Evolutionary conservation across 1,140 invertebrate species (phyloP).

Genomic region (Drosophila athabasca): DNA sequence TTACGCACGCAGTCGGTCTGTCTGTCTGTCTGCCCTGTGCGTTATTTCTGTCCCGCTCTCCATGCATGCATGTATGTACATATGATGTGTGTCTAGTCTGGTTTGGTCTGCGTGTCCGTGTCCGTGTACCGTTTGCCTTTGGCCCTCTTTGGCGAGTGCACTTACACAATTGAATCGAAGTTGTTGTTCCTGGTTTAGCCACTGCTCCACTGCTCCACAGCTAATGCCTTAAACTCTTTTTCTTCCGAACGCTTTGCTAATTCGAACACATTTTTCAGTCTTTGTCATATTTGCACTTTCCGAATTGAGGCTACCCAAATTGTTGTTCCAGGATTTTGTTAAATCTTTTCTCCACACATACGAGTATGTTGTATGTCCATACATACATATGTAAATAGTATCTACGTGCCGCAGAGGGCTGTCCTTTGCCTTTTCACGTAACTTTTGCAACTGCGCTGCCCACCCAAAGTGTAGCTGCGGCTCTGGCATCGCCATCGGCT

Average conservation of each 20-base stretch:
- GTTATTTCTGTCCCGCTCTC: conserved; percentile 26
- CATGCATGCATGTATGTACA: not conserved
- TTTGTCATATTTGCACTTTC: conserved; percentile 32
- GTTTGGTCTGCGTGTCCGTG: conserved; percentile 3
- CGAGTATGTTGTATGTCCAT: too few relatives aligned
- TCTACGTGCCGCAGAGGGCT: conserved; percentile 9
- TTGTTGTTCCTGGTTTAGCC: conserved; percentile 22
- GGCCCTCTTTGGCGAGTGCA: conserved; percentile 27
- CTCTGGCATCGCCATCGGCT: conserved; percentile 11
- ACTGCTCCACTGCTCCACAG: not conserved
- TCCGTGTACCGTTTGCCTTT: not conserved
- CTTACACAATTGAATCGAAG: conserved; percentile 42
- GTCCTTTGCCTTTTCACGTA: conserved; percentile 78
- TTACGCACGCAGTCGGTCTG: conserved; percentile 58
- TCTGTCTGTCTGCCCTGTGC: conserved; percentile 46
- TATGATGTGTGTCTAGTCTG: not conserved
- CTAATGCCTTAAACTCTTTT: conserved; percentile 13
- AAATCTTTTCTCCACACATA: conserved; percentile 15
- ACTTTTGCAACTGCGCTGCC: conserved; percentile 73
- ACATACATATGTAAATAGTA: conserved; percentile 10
- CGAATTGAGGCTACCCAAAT: not conserved
- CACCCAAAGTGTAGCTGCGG: conserved; percentile 48
- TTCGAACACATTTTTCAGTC: conserved; percentile 21
- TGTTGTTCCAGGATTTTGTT: not conserved
- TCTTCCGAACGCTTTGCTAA: conserved; percentile 8